Conservation (phyloP, 2,888 invertebrate species). For the Caenorhabditis panamensis region DNA sequence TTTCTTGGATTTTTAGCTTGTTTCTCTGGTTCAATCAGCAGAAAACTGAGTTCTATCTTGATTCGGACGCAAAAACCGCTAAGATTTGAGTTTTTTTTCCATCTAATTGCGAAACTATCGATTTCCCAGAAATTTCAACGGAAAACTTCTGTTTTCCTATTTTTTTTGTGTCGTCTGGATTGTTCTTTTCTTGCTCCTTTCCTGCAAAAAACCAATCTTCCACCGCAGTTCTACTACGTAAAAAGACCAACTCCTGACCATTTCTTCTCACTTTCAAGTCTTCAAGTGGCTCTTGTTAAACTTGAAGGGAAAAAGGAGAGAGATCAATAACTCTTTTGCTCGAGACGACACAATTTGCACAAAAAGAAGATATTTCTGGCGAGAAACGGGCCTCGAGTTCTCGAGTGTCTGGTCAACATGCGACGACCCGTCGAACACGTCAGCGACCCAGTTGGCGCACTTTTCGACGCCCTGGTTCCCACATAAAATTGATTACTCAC, state of each 20-base stretch:
- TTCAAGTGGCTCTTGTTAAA: slow-evolving; percentile 33
- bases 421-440: slow-evolving; percentile 19
- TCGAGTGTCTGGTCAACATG: slow-evolving; percentile 37
- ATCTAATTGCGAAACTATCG: no score
- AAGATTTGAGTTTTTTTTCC: no score
- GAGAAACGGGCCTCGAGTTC: slow-evolving; percentile 40
- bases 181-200: no score
- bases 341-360: no score
- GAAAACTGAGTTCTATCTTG: no score
- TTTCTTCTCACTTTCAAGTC: slow-evolving; percentile 49
- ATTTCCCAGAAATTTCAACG: no score
- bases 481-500: slow-evolving; percentile 1
- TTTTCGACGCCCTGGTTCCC: slow-evolving; percentile 24
- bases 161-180: no score
- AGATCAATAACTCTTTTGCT: slow-evolving; percentile 22
- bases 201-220: slow-evolving; percentile 10
- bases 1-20: no score
- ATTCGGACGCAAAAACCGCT: no score
- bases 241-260: slow-evolving; percentile 47
- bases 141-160: no score
- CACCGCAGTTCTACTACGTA: slow-evolving; percentile 17
- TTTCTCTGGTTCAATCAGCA: no score
- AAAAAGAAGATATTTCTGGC: slow-evolving; percentile 45
- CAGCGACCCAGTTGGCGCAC: slow-evolving; percentile 23
- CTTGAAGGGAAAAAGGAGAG: slow-evolving; percentile 7